Conservation (phyloP, 2,888 invertebrate species). For the Sialis fuliginosa region DNA sequence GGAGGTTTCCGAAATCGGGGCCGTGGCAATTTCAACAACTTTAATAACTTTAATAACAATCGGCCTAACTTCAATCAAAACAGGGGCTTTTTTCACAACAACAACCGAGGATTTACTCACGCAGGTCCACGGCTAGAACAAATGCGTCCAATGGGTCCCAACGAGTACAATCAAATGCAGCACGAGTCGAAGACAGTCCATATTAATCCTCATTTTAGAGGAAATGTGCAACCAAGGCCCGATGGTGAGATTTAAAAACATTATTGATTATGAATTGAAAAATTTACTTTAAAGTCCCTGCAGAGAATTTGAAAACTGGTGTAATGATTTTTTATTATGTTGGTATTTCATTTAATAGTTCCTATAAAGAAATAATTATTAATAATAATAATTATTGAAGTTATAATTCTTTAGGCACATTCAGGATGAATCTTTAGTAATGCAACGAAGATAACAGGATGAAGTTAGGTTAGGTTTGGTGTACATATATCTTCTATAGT, state of each 20-base stretch:
- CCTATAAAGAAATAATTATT: too few relatives aligned
- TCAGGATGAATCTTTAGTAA: too few relatives aligned
- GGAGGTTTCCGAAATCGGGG: conserved; percentile 4
- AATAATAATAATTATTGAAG: too few relatives aligned
- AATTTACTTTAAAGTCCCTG: too few relatives aligned
- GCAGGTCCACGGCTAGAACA: conserved; percentile 4
- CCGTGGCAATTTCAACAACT: conserved; percentile 3
- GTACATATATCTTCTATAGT: too few relatives aligned
- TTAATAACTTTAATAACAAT: neutral
- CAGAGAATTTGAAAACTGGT: too few relatives aligned
- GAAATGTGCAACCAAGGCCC: conserved; percentile 32
- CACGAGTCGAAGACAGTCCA: conserved; percentile 33
- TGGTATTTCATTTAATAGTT: too few relatives aligned
- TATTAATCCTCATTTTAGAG: conserved; percentile 51
- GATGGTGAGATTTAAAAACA: conserved; percentile 26
- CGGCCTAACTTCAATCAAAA: conserved; percentile 3
- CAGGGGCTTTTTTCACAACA: neutral
- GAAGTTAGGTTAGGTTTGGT: too few relatives aligned
- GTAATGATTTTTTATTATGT: too few relatives aligned
- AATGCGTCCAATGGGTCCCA: neutral
- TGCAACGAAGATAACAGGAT: too few relatives aligned
- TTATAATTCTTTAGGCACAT: too few relatives aligned
- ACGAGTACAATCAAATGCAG: neutral
- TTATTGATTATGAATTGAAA: neutral
- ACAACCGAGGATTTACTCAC: neutral